phyloP scores from a whole-genome alignment of 2,113 vertebrate species.

The Actenoides lindsayi region DNA sequence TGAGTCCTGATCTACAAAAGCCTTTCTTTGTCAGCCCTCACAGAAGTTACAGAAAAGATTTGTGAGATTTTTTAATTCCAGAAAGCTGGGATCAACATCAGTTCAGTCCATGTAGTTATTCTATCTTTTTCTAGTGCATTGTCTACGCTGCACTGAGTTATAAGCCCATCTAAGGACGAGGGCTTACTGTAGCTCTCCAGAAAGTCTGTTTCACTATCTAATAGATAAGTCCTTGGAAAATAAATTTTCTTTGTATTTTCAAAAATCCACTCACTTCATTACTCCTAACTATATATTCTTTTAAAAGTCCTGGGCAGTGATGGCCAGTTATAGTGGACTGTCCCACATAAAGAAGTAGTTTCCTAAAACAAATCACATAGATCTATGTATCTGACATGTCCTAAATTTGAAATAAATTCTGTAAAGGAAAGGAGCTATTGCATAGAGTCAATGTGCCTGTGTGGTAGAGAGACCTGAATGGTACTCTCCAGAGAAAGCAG shows the following conservation, averaged over 20 bases:
- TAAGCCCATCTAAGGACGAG: neutral
- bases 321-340: neutral
- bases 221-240: neutral
- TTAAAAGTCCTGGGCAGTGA: neutral
- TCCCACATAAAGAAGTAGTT: constrained; percentile 5
- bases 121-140: neutral
- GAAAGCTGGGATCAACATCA: neutral
- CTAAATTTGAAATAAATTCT: constrained; percentile 7
- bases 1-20: neutral
- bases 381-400: constrained; percentile 14
- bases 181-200: neutral
- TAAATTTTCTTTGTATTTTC: neutral
- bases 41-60: neutral
- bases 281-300: neutral
- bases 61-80: neutral
- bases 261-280: neutral
- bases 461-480: neutral
- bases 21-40: neutral
- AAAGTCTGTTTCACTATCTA: neutral
- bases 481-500: neutral
- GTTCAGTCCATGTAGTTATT: neutral
- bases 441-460: neutral
- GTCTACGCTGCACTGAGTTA: neutral
- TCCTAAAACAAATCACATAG: neutral
- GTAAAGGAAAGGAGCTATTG: neutral